Percentiles rank a stretch among this genome's conserved stretches.
Evolutionary conservation across 2,888 invertebrate species (phyloP).

Genomic region (Eudemis profundana): DNA sequence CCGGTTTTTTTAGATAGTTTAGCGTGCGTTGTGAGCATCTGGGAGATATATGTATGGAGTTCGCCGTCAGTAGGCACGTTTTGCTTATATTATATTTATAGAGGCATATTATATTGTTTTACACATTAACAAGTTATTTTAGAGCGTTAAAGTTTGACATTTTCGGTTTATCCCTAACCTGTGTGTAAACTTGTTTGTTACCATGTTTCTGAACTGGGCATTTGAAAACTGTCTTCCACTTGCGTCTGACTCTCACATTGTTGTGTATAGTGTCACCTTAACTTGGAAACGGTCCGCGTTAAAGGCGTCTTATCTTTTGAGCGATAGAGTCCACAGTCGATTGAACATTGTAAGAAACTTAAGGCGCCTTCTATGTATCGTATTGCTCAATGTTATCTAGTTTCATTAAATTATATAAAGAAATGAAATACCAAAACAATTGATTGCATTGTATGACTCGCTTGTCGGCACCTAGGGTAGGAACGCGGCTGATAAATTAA

Average conservation of each 20-base stretch:
- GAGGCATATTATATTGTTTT: slow-evolving; percentile 59
- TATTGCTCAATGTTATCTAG: slow-evolving; percentile 80
- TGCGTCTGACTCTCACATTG: slow-evolving; percentile 62
- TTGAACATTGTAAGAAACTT: not conserved
- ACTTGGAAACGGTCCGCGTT: slow-evolving; percentile 30
- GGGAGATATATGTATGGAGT: slow-evolving; percentile 56
- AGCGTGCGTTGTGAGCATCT: slow-evolving; percentile 53
- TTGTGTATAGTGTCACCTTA: slow-evolving; percentile 71
- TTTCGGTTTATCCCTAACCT: slow-evolving; percentile 57
- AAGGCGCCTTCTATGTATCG: slow-evolving; percentile 46
- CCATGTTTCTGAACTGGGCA: slow-evolving; percentile 74
- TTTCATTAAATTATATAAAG: slow-evolving; percentile 61
- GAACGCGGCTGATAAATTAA: slow-evolving; percentile 52
- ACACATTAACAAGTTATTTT: slow-evolving; percentile 59
- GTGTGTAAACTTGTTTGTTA: slow-evolving; percentile 63
- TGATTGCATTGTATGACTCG: slow-evolving; percentile 58
- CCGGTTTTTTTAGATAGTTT: slow-evolving; percentile 54
- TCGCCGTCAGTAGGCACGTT: slow-evolving; percentile 47
- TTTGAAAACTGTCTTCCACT: slow-evolving; percentile 71
- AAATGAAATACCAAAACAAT: slow-evolving; percentile 70
- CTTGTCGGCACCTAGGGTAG: slow-evolving; percentile 45
- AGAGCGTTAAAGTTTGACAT: slow-evolving; percentile 58
- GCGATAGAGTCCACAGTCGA: slow-evolving; percentile 4
- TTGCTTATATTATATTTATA: slow-evolving; percentile 51
- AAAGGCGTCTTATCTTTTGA: slow-evolving; percentile 27